Evolutionary conservation across 2,797 vertebrate species (phyloP).

Genomic region (Scleropages formosus): DNA sequence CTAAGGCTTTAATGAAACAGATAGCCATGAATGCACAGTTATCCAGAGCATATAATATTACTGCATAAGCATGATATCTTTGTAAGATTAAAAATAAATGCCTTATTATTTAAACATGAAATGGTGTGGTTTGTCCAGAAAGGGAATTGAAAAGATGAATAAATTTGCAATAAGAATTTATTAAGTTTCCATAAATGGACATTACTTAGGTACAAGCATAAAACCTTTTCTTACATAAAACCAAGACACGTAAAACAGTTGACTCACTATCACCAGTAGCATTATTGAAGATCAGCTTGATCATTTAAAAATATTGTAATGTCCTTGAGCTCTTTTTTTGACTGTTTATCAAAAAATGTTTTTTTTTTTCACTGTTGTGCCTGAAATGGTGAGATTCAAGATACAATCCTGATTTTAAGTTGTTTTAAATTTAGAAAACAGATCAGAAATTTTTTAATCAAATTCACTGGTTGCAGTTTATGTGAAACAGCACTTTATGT

Average conservation of each 20-base stretch:
- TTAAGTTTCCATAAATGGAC: neutral
- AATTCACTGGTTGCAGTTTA: no score
- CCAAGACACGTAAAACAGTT: neutral
- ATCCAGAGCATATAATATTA: neutral
- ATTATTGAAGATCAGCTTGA: neutral
- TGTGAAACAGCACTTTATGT: no score
- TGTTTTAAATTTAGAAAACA: no score
- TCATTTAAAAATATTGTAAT: neutral
- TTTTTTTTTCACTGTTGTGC: no score
- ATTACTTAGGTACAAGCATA: neutral
- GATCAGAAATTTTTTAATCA: no score
- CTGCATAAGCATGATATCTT: neutral
- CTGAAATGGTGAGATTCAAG: no score
- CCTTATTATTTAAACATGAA: neutral
- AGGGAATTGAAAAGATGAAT: neutral
- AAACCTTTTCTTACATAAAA: neutral
- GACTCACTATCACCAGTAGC: neutral
- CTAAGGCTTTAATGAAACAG: neutral
- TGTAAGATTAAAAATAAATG: neutral
- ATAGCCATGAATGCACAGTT: neutral
- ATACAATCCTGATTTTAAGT: no score
- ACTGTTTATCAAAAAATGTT: neutral
- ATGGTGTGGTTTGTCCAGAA: neutral
- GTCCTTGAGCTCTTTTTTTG: neutral
- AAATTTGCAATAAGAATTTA: neutral